These are phyloP conservation scores for Leptonema lineaticorne DNA, from an alignment of 1,140 invertebrate genomes.

Conservation along the genomic window DNA sequence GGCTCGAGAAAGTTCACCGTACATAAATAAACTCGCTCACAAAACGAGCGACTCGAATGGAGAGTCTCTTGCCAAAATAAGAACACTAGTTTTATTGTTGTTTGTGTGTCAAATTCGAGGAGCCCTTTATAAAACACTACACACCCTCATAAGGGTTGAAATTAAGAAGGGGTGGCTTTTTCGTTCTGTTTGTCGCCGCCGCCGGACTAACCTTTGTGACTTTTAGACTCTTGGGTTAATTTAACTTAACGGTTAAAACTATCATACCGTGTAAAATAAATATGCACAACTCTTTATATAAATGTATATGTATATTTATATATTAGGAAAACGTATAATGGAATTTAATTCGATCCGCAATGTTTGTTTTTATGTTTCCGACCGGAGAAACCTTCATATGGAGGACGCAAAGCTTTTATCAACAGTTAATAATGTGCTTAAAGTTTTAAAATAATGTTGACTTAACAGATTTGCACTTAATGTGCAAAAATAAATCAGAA, in stretches of 20 bases:
- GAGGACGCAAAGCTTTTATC: background rate
- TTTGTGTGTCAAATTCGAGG: background rate
- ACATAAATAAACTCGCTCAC: conserved; percentile 3
- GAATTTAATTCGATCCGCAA: background rate
- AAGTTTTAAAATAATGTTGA: background rate
- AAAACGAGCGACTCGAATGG: background rate
- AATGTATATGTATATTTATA: background rate
- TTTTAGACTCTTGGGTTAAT: background rate
- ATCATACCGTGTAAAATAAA: too few relatives aligned
- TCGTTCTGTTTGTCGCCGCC: too few relatives aligned
- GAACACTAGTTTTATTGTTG: background rate
- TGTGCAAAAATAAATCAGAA: too few relatives aligned
- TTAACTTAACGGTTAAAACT: background rate
- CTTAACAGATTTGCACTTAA: too few relatives aligned
- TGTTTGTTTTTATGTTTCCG: background rate
- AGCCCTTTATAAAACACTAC: too few relatives aligned
- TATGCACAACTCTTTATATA: too few relatives aligned
- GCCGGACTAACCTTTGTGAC: too few relatives aligned
- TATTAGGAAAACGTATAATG: background rate
- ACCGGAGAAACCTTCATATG: background rate
- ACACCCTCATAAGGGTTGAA: background rate
- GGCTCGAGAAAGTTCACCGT: background rate
- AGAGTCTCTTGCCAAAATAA: background rate
- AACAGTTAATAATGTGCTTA: background rate
- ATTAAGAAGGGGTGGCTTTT: background rate